Evolutionary conservation across 2,888 invertebrate genomes (phyloP).

Genomic region (Leistus spinibarbis): DNA sequence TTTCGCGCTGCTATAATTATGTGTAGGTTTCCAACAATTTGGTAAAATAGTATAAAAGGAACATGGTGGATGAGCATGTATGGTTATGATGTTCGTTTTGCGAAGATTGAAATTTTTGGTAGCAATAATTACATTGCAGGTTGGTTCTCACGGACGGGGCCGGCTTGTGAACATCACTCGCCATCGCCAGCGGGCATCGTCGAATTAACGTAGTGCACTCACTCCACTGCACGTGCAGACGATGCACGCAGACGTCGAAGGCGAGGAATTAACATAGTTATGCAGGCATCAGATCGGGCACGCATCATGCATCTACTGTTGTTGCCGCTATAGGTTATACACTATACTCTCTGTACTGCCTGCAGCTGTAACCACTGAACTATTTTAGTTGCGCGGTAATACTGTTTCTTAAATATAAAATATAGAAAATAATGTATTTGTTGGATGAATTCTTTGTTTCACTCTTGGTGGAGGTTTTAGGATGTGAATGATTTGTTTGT

Average conservation of each 20-base stretch:
- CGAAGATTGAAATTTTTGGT: conserved; percentile 15
- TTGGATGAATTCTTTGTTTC: neutral
- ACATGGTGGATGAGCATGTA: no score
- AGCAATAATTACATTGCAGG: conserved; percentile 3
- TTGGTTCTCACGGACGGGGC: conserved; percentile 11
- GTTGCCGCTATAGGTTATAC: no score
- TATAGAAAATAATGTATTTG: no score
- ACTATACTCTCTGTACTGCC: no score
- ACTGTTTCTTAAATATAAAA: no score
- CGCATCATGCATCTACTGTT: neutral
- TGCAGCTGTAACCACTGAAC: no score
- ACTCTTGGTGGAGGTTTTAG: neutral
- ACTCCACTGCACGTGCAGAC: neutral
- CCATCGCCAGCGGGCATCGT: neutral
- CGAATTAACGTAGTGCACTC: neutral
- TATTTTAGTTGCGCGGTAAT: no score
- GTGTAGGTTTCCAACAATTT: no score
- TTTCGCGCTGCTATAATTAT: no score
- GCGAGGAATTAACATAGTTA: conserved; percentile 26
- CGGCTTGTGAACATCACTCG: neutral
- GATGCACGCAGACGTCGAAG: neutral
- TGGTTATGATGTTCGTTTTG: no score
- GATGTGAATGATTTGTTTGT: neutral
- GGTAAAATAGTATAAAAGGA: no score
- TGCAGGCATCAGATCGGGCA: conserved; percentile 28